Conservation (phyloP, 2,888 invertebrate species). For the Leptopilina syphax region DNA sequence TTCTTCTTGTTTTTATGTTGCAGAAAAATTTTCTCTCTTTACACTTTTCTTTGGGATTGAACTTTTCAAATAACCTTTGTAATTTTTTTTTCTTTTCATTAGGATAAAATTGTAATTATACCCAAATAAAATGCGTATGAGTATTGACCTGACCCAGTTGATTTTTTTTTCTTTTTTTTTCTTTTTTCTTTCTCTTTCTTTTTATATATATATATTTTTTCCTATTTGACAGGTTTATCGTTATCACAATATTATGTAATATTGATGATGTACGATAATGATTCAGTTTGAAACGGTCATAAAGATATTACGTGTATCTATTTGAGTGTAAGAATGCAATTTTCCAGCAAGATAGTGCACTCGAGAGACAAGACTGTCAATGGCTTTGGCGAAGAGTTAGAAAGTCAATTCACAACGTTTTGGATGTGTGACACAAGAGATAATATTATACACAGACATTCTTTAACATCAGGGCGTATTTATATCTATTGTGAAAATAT, state of each 20-base stretch:
- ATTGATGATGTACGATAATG: slow-evolving; percentile 20
- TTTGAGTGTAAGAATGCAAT: slow-evolving; percentile 8
- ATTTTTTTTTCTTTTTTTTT: neutral
- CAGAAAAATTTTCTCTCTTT: too few species aligned
- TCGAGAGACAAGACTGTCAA: slow-evolving; percentile 25
- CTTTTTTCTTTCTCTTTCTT: neutral
- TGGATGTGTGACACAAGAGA: slow-evolving; percentile 22
- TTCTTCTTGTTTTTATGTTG: too few species aligned
- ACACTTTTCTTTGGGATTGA: neutral
- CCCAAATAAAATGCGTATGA: neutral
- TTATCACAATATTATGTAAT: slow-evolving; percentile 25
- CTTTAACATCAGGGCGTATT: slow-evolving; percentile 1
- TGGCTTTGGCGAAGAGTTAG: slow-evolving; percentile 5
- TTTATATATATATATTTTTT: too few species aligned
- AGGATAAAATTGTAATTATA: neutral
- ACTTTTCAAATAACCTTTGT: too few species aligned
- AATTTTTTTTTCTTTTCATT: neutral
- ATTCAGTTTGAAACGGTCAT: slow-evolving; percentile 3
- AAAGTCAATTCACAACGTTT: slow-evolving; percentile 22
- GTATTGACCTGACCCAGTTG: neutral
- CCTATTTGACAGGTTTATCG: slow-evolving; percentile 3
- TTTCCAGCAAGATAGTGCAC: neutral
- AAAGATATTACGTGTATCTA: neutral
- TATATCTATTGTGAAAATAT: slow-evolving; percentile 1
- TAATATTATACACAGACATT: neutral